These are phyloP conservation scores for Lottia scabra DNA, from an alignment of 2,888 invertebrate genomes.

Conservation along the genomic window DNA sequence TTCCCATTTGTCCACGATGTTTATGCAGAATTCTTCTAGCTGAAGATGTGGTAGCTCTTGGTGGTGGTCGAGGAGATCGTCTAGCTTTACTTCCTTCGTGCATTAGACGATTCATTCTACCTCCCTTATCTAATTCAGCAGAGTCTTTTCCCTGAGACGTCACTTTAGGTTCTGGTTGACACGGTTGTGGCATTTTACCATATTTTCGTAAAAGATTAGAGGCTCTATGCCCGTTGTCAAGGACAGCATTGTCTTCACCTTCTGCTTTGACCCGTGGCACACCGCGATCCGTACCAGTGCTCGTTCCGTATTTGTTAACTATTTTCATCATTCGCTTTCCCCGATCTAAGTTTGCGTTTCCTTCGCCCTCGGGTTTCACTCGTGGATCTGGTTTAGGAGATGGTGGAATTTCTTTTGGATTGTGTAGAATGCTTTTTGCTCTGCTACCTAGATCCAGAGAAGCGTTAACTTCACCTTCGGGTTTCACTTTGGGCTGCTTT, in stretches of 20 bases:
- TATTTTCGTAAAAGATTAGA: slow-evolving; percentile 47
- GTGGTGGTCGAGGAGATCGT: slow-evolving; percentile 42
- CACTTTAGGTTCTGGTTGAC: slow-evolving; percentile 49
- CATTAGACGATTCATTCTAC: slow-evolving; percentile 56
- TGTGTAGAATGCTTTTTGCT: slow-evolving; percentile 53
- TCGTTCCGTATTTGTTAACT: slow-evolving; percentile 42
- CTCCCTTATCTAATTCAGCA: slow-evolving; percentile 54
- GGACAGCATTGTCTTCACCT: slow-evolving; percentile 46
- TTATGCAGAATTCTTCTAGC: slow-evolving; percentile 47
- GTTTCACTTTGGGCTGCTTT: slow-evolving; percentile 42
- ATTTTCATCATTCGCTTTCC: slow-evolving; percentile 52
- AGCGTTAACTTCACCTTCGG: slow-evolving; percentile 42
- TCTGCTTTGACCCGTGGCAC: slow-evolving; percentile 52
- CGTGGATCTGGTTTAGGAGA: slow-evolving; percentile 49
- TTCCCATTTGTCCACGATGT: slow-evolving; percentile 48
- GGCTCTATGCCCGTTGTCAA: slow-evolving; percentile 53
- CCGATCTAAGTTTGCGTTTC: slow-evolving; percentile 43
- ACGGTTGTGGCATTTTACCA: slow-evolving; percentile 40
- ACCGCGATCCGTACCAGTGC: slow-evolving; percentile 38
- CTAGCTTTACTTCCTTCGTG: slow-evolving; percentile 48
- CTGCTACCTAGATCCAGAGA: slow-evolving; percentile 44
- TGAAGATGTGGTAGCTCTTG: slow-evolving; percentile 43
- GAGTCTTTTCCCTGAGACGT: slow-evolving; percentile 43
- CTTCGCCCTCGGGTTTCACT: slow-evolving; percentile 49
- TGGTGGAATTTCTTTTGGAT: slow-evolving; percentile 45